Evolutionary conservation across 2,797 vertebrate genomes (phyloP), one percentile per base, ranked within the genome.

Genomic region (Kryptopterus vitreolus): DNA sequence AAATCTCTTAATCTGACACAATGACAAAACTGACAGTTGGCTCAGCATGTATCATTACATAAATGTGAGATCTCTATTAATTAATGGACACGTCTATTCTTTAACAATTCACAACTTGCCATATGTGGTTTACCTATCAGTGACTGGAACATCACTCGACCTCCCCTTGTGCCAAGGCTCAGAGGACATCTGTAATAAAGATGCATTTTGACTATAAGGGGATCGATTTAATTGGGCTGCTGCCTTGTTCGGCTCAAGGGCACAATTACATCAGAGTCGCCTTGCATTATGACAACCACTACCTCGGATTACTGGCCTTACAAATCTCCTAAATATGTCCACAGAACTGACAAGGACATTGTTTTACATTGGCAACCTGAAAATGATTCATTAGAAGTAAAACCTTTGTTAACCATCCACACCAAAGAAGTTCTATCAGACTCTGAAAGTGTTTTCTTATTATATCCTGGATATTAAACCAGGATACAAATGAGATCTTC

Each of bases 211-310:
- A 57, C 22, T 57, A 57, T 20, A 57, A 55, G 68, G 46, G 26
- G 35, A 73, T 73, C 31, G 12, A 57, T 57, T 57, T 35, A 52
- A 72, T 53, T 55, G 20, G 31, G 31, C 6, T 57, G 31, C 50
- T 57, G 52, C 52, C 46, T 50, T 48, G 66, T 48, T 69, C 29
- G 24, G 66, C n/a, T 29, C 3, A 24, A 69, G 24, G 66, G 66
- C 24, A 50, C 66, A 69, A 50, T 50, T 50, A 69, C 24, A 50
- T 69, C 66, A 4, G 2, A 69, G 66, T 31, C 52, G 55, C 33
- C 31, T 73, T 1, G 1, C 52, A 57, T 73, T 57, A 35, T 57
- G 70, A 73, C 70, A 73, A 31, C 52, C 52, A 73, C 52, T 33
- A n/a, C 33, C 70, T 55, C 22, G 70, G 55, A 73, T 73, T 73